Base-by-base conservation (phyloP, 2,113 vertebrate genomes). In the Myxocyprinus asiaticus region DNA sequence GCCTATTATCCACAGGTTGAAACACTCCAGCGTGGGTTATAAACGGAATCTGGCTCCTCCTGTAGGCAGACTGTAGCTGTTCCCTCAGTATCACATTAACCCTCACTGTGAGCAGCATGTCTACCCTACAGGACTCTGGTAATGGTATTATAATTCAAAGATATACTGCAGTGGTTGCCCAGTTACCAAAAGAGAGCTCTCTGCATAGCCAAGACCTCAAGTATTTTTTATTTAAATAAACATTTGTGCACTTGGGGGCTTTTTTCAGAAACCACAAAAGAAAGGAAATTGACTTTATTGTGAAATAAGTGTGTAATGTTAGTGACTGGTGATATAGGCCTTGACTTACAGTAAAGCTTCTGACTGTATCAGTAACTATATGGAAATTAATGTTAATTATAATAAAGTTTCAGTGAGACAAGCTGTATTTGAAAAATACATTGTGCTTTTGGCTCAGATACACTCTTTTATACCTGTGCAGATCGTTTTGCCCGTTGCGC, bases 111-210 rank as follows among this genome's bases (percentile, higher is more conserved):
- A 78, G 51, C 65, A 77, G 51, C 62, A 77, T 17, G 15, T 11
- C 5, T 44, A 66, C 47, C 62, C 67, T 75, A 48, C 56, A 69
- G 44, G 44, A 69, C 56, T 61, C 44, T 75, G 64, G 70, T 74
- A 42, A 67, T 76, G 12, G 43, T 65, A 55, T 71, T 76, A 79
- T 76, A 71, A 82, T 82, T 71, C 76, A 67, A 58, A 72, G 67
- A 73, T 14, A 51, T 59, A 82, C 72, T 10, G 55, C 22, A 55
- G 42, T 22, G 17, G 83, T 84, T 84, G 83, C 83, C 80, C 82
- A 59, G 80, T 71, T 82, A 76, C 77, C 62, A 64, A 42, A 62
- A 64, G 67, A 65, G 62, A 67, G 48, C 75, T 74, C 79, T 51
- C 42, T 42, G 56, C 56, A 59, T 64, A 48, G 58, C 48, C 74